Evolutionary conservation across 2,113 vertebrate species (phyloP).

Genomic region (Heloderma charlesbogerti): DNA sequence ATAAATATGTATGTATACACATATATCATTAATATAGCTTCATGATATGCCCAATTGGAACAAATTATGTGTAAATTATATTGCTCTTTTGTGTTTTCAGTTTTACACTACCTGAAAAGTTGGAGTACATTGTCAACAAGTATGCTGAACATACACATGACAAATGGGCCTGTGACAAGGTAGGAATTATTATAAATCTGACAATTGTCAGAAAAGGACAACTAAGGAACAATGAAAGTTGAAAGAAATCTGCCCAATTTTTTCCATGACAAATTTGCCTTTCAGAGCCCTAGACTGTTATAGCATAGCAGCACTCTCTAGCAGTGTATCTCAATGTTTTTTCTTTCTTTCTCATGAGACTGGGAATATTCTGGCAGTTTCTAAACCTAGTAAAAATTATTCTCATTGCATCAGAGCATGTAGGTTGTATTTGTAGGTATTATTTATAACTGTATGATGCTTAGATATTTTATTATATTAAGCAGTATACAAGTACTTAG

Average conservation of each 20-base stretch:
- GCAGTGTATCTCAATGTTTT: not conserved
- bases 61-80: constrained; percentile 1
- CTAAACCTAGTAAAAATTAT: not conserved
- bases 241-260: constrained; percentile 48
- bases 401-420: not conserved
- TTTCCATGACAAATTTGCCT: constrained; percentile 26
- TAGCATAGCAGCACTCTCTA: constrained; percentile 38
- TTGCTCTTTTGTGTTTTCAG: constrained; percentile 70
- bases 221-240: constrained; percentile 33
- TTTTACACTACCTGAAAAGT: constrained; percentile 93
- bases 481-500: too few relatives aligned
- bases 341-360: not conserved
- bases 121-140: constrained; percentile 94
- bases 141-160: constrained; percentile 95
- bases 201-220: not conserved
- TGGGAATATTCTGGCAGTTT: not conserved
- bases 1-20: not conserved
- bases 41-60: not conserved
- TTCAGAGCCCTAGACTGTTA: constrained; percentile 13
- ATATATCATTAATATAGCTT: not conserved
- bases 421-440: not conserved
- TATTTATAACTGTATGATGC: not conserved
- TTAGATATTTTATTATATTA: not conserved
- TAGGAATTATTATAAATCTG: constrained; percentile 71
- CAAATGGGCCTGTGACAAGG: constrained; percentile 98